Evolutionary conservation across 2,797 vertebrate species (phyloP).

Genomic region (Rachycentron canadum): DNA sequence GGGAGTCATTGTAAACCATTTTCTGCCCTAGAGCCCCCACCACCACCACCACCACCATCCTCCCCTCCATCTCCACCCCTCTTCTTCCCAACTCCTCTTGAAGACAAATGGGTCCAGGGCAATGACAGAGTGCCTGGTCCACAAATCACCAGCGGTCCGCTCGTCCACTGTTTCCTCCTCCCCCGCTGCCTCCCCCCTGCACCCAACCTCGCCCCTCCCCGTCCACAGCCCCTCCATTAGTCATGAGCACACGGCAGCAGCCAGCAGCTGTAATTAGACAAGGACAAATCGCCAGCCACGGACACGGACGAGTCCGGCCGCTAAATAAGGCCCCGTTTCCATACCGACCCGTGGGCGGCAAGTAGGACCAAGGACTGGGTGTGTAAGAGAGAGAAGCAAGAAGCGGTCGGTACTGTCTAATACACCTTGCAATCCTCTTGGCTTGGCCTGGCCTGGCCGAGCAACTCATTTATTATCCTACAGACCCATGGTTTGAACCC

Average conservation of each 20-base stretch:
- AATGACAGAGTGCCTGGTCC: conserved; percentile 90
- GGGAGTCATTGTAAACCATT: conserved; percentile 87
- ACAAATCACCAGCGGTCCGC: conserved; percentile 91
- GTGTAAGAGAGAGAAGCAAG: conserved; percentile 48
- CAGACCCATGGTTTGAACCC: conserved; percentile 35
- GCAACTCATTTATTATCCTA: conserved; percentile 80
- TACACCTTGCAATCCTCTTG: conserved; percentile 53
- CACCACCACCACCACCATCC: conserved; percentile 53
- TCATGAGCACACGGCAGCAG: conserved; percentile 92
- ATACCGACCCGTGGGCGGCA: conserved; percentile 79
- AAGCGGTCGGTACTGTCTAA: conserved; percentile 68
- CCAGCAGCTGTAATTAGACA: conserved; percentile 96
- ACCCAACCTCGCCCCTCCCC: conserved; percentile 84
- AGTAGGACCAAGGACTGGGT: conserved; percentile 69
- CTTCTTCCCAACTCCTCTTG: conserved; percentile 83
- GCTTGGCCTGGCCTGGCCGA: conserved; percentile 63
- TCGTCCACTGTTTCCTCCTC: conserved; percentile 82
- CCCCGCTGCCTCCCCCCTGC: conserved; percentile 76
- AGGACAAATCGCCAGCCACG: conserved; percentile 90
- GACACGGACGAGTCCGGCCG: conserved; percentile 86
- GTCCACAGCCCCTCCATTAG: conserved; percentile 88
- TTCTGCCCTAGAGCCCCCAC: conserved; percentile 83
- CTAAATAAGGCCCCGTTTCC: conserved; percentile 88
- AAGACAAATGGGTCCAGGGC: conserved; percentile 92
- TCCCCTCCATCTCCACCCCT: conserved; percentile 79